Evolutionary conservation across 2,797 vertebrate species (phyloP).

Genomic region (Peromyscus attwateri): DNA sequence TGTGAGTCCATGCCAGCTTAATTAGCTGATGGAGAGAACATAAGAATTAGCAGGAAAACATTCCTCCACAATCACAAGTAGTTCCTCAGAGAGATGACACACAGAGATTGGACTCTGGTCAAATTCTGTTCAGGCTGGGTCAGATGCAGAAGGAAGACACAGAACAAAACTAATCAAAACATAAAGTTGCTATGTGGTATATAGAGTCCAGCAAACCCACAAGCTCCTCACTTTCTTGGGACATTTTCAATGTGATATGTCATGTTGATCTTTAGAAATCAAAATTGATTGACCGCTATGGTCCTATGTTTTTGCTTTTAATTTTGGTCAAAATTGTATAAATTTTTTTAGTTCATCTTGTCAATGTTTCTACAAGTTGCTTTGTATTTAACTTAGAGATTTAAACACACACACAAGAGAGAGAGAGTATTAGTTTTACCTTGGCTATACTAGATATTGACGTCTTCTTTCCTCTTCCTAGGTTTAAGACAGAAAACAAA

Average conservation of each 20-base stretch:
- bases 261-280: slow-evolving; percentile 9
- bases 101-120: slow-evolving; percentile 55
- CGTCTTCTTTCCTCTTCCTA: neutral
- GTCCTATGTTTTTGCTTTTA: neutral
- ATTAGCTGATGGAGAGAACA: slow-evolving; percentile 62
- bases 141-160: neutral
- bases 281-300: slow-evolving; percentile 12
- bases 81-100: slow-evolving; percentile 67
- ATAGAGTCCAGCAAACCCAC: neutral
- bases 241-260: neutral
- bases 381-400: neutral
- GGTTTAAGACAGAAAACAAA: slow-evolving; percentile 42
- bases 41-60: slow-evolving; percentile 69
- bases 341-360: slow-evolving; percentile 32
- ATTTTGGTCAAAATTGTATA: slow-evolving; percentile 40
- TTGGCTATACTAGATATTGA: neutral
- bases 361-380: neutral
- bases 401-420: neutral
- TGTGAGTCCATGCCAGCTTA: slow-evolving; percentile 65
- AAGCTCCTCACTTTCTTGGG: neutral
- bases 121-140: neutral
- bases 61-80: slow-evolving; percentile 71
- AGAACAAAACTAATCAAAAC: neutral
- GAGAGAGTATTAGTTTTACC: slow-evolving; percentile 28
- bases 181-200: neutral